Conservation (phyloP, 2,888 invertebrate genomes). For the Subacronicta megacephala region DNA sequence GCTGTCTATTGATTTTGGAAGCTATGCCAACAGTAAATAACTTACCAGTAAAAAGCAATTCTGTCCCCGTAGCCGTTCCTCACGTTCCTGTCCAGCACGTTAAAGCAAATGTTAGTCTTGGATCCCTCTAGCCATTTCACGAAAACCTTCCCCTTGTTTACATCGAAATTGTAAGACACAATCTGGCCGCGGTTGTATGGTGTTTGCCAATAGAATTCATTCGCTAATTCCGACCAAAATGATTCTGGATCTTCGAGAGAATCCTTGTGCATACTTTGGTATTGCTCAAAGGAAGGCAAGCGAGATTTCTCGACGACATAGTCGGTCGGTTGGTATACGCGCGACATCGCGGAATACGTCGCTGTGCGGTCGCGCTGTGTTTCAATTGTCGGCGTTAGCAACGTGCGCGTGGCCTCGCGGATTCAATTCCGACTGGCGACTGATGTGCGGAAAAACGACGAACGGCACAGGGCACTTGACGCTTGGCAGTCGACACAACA, state of each 20-base stretch:
- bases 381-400: constrained; percentile 24
- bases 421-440: constrained; percentile 27
- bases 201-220: constrained; percentile 97
- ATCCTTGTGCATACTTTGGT: constrained; percentile 94
- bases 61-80: constrained; percentile 96
- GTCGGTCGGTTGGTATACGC: constrained; percentile 90
- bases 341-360: constrained; percentile 88
- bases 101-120: constrained; percentile 98
- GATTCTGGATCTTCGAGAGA: constrained; percentile 96
- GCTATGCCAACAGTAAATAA: constrained; percentile 54
- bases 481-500: constrained; percentile 44
- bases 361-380: constrained; percentile 36
- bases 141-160: constrained; percentile 95
- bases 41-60: constrained; percentile 98
- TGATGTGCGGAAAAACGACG: constrained; percentile 18
- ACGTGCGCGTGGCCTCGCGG: constrained; percentile 34
- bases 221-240: constrained; percentile 98
- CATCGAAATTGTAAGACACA: constrained; percentile 97
- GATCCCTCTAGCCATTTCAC: constrained; percentile 99
- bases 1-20: constrained; percentile 79
- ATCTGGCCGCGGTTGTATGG: constrained; percentile 93
- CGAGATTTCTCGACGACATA: constrained; percentile 92
- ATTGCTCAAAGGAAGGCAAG: constrained; percentile 91
- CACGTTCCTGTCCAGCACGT: constrained; percentile 97
- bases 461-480: constrained; percentile 19